phyloP scores from a whole-genome alignment of 1,140 invertebrate species.

The Bradysia coprophila region DNA sequence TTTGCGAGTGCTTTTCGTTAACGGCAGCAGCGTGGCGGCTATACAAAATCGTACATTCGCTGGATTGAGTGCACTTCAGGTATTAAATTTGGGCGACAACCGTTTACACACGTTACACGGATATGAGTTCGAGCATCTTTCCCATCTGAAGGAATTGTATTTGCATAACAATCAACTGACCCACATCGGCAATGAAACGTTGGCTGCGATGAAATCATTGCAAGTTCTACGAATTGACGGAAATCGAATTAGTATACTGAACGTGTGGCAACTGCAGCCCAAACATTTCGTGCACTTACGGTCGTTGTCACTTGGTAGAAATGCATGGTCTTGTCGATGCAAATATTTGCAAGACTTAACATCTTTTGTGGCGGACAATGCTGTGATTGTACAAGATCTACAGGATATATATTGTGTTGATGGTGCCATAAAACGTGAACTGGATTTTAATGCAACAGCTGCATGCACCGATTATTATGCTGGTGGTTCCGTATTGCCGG shows the following conservation, averaged over 20 bases:
- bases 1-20: slow-evolving; percentile 67
- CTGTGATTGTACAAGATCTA: slow-evolving; percentile 57
- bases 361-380: slow-evolving; percentile 64
- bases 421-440: slow-evolving; percentile 31
- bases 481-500: slow-evolving; percentile 63
- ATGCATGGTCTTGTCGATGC: slow-evolving; percentile 79
- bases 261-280: slow-evolving; percentile 59
- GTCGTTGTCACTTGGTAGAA: slow-evolving; percentile 54
- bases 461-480: slow-evolving; percentile 68
- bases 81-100: slow-evolving; percentile 74
- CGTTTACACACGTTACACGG: slow-evolving; percentile 59
- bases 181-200: slow-evolving; percentile 61
- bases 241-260: slow-evolving; percentile 61
- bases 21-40: slow-evolving; percentile 62
- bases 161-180: slow-evolving; percentile 70
- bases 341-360: slow-evolving; percentile 73
- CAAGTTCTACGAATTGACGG: slow-evolving; percentile 68
- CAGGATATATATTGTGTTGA: slow-evolving; percentile 63
- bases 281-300: slow-evolving; percentile 32
- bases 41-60: slow-evolving; percentile 89
- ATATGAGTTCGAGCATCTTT: slow-evolving; percentile 75
- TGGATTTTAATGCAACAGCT: slow-evolving; percentile 58
- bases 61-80: slow-evolving; percentile 60
- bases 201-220: slow-evolving; percentile 54
- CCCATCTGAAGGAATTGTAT: slow-evolving; percentile 62